Percentiles rank a stretch among this genome's conserved stretches.
Conservation (phyloP, 2,888 invertebrate species). For the Cerceris ruficornis region DNA sequence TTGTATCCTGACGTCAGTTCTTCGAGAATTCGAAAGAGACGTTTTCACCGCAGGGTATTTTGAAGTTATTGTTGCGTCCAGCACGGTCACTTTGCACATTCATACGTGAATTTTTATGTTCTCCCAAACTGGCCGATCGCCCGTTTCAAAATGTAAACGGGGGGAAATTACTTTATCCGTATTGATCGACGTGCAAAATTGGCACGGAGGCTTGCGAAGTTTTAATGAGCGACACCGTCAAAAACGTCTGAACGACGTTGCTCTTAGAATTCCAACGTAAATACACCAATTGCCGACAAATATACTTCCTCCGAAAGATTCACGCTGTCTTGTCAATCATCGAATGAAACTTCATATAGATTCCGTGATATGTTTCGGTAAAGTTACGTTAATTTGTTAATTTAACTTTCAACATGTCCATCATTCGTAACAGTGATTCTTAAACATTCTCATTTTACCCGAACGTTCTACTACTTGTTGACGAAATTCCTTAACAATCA, state of each 20-base stretch:
- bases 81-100: too few relatives aligned
- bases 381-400: background rate
- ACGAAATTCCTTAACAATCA: too few relatives aligned
- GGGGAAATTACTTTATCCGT: background rate
- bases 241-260: constrained; percentile 37
- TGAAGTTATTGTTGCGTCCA: too few relatives aligned
- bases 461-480: too few relatives aligned
- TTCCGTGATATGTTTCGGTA: background rate
- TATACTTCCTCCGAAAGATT: constrained; percentile 17
- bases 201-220: constrained; percentile 39
- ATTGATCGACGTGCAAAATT: constrained; percentile 36
- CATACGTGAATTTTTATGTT: background rate
- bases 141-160: background rate
- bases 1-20: too few relatives aligned
- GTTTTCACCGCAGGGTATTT: too few relatives aligned
- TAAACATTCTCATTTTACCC: too few relatives aligned
- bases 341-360: background rate
- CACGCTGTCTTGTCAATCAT: constrained; percentile 44
- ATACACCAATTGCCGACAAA: constrained; percentile 50
- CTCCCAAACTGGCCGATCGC: background rate
- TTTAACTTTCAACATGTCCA: constrained; percentile 1
- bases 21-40: too few relatives aligned
- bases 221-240: constrained; percentile 43
- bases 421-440: too few relatives aligned
- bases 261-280: constrained; percentile 34